A percentile compares a stretch with the other conserved stretches of the same genome.
phyloP scores from a whole-genome alignment of 2,888 invertebrate genomes.

The Lasioglossum villosulum region DNA sequence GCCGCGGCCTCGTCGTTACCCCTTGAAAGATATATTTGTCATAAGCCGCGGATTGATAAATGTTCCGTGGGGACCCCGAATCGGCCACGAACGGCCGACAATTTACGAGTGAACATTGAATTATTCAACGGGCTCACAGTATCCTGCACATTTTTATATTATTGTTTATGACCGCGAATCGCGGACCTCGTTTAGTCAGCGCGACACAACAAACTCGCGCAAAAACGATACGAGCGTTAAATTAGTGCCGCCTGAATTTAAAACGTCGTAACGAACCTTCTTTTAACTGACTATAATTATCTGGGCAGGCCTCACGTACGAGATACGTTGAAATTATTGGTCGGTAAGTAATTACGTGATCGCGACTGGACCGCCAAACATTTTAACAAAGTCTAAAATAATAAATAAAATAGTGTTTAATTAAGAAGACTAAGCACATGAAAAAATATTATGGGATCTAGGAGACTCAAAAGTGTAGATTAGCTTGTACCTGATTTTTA shows the following conservation, averaged over 20 bases:
- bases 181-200: conserved; percentile 20
- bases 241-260: conserved; percentile 28
- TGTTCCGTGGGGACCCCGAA: conserved; percentile 49
- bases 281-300: conserved; percentile 34
- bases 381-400: not conserved
- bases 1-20: conserved; percentile 48
- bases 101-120: conserved; percentile 58
- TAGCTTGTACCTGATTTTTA: not conserved
- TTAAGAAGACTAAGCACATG: not conserved
- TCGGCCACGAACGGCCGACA: conserved; percentile 46
- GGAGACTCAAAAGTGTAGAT: not conserved
- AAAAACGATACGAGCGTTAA: conserved; percentile 31
- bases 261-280: conserved; percentile 14
- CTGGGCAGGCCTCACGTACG: not conserved
- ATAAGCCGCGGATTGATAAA: conserved; percentile 64
- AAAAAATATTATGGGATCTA: not conserved
- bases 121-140: conserved; percentile 57
- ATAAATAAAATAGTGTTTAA: not conserved
- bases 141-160: conserved; percentile 55
- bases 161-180: conserved; percentile 47
- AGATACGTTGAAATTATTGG: not conserved
- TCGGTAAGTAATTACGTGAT: not conserved
- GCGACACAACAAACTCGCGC: conserved; percentile 24
- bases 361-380: not conserved
- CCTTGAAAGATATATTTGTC: conserved; percentile 61